Conservation (phyloP, 2,888 invertebrate genomes). For the Ceratothoa steindachneri region DNA sequence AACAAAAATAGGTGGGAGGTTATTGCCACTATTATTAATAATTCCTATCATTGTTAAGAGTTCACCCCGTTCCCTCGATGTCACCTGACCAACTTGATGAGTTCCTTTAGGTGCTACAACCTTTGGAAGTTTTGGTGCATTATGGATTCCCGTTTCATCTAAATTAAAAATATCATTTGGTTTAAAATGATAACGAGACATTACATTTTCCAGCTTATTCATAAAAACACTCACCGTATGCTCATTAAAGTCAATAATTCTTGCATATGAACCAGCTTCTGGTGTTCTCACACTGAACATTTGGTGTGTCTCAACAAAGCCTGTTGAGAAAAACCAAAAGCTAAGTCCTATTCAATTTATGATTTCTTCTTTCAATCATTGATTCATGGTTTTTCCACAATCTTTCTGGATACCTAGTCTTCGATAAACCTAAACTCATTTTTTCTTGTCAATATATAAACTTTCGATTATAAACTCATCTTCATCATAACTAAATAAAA, state of each 20-base stretch:
- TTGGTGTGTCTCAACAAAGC: too few species aligned
- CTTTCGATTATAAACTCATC: too few species aligned
- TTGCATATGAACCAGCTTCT: background rate
- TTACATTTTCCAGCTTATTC: background rate
- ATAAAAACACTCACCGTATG: background rate
- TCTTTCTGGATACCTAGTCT: too few species aligned
- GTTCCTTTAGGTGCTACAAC: conserved; percentile 37
- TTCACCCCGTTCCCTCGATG: conserved; percentile 49
- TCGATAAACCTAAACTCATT: too few species aligned
- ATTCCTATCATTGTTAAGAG: conserved; percentile 49
- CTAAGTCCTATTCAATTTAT: too few species aligned
- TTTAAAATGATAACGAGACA: background rate
- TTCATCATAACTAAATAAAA: too few species aligned
- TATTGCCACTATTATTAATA: conserved; percentile 49
- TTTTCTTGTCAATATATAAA: too few species aligned
- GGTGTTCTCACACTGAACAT: background rate
- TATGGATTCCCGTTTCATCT: conserved; percentile 43
- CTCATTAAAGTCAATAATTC: background rate
- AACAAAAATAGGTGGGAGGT: conserved; percentile 49
- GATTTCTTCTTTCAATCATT: too few species aligned
- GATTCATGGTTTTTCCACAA: too few species aligned
- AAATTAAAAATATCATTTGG: conserved; percentile 33
- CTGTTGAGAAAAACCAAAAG: too few species aligned
- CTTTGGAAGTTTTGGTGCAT: conserved; percentile 23
- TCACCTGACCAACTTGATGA: conserved; percentile 48